Evolutionary conservation across 2,797 vertebrate genomes (phyloP), one percentile per base, ranked within the genome.

Genomic region (Phrynocephalus forsythii): DNA sequence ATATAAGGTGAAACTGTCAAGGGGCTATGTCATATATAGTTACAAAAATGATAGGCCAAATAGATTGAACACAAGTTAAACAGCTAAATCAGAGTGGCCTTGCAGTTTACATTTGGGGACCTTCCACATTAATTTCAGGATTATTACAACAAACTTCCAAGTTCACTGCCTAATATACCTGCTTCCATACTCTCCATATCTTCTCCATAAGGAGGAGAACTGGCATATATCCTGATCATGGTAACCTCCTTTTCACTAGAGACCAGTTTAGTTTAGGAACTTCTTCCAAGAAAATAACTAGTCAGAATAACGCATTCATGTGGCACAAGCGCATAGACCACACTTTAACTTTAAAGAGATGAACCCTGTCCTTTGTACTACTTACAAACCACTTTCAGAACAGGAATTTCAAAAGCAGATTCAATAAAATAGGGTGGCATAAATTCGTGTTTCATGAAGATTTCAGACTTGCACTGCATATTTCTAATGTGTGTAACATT

Each of bases 71-170:
- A 66, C 82, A 88, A 0, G 1, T 87, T 18, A 1, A 38, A 90
- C 56, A 63, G 72, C 44, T 68, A 82, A 88, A 20, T 67, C 1
- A 79, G 0, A 86, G 33, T 0, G 10, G 73, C 52, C 9, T 56
- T 73, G 0, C 24, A 79, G 52, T 90, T 77, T 87, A 79, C 8
- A 9, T n/a, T 86, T 85, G 83, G 50, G 75, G 84, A 6, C 33
- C 73, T 33, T 56, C 30, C 71, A 89, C 22, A 72, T 87, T 63
- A 87, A 82, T 89, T 87, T 79, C 84, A 91, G 86, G 83, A 87
- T 3, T 93, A 90, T 91, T 88, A 90, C 88, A 66, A 91, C 5
- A 66, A 16, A 16, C 75, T 89, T 87, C 82, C 63, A 67, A 86
- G 67, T 84, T 89, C 86, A 91, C 89, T 90, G 90, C 83, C 91